Percentiles rank a stretch among this genome's conserved stretches.
These are phyloP conservation scores for Drosophila atroscutellata DNA, from an alignment of 2,888 invertebrate genomes.

Conservation along the genomic window DNA sequence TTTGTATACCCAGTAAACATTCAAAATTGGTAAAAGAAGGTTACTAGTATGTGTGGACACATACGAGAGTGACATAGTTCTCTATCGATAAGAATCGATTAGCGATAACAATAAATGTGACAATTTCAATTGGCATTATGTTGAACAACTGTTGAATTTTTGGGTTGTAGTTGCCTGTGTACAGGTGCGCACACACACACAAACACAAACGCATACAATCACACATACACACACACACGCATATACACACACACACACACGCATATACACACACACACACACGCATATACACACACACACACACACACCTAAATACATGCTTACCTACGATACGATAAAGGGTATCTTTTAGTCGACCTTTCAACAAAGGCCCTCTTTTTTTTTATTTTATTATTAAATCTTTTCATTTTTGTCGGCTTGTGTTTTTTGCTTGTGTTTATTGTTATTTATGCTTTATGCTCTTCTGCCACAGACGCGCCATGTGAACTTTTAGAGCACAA, in stretches of 20 bases:
- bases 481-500: constrained; percentile 12
- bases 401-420: constrained; percentile 36
- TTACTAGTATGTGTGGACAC: no score
- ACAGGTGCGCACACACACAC: not conserved
- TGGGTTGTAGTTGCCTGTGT: not conserved
- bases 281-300: not conserved
- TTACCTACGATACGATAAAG: not conserved
- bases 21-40: not conserved
- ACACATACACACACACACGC: not conserved
- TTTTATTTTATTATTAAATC: constrained; percentile 32
- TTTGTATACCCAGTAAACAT: constrained; percentile 8
- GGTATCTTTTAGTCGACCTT: not conserved
- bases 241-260: no score
- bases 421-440: constrained; percentile 39
- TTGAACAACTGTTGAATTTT: not conserved
- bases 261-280: no score
- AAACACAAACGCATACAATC: no score
- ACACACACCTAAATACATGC: not conserved
- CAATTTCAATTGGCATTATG: not conserved
- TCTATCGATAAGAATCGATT: not conserved
- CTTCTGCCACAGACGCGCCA: not conserved
- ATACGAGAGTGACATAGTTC: not conserved
- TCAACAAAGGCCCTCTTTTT: not conserved
- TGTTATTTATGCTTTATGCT: constrained; percentile 37
- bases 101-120: not conserved